phyloP scores from a whole-genome alignment of 37 sponge, comb jelly and placozoan genomes.

The Cliona cf. orientalis region DNA sequence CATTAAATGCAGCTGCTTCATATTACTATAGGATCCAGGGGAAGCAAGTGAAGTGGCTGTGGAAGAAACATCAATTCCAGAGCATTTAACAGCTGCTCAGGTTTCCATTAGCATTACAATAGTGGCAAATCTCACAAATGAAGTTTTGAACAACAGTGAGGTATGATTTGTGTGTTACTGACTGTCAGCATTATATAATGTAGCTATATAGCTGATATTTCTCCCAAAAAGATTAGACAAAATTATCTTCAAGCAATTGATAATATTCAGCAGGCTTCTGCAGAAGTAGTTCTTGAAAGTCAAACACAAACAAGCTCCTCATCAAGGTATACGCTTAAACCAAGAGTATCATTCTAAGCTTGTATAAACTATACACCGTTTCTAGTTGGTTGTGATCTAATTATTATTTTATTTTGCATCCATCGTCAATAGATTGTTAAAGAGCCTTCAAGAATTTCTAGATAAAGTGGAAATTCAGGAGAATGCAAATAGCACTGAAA shows the following conservation, averaged over 20 bases:
- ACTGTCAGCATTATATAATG: too few relatives aligned
- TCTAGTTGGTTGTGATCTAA: too few relatives aligned
- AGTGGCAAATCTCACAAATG: not conserved
- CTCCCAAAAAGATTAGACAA: constrained; percentile 49
- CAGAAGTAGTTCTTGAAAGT: constrained; percentile 9
- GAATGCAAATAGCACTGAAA: not conserved
- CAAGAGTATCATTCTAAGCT: not conserved
- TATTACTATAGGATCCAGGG: too few relatives aligned
- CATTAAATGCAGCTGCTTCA: too few relatives aligned
- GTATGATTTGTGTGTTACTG: too few relatives aligned
- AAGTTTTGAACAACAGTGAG: not conserved
- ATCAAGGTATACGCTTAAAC: constrained; percentile 1
- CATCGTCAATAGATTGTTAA: not conserved
- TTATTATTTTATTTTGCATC: not conserved
- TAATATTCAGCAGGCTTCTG: constrained; percentile 30
- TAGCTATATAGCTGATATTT: too few relatives aligned
- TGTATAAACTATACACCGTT: too few relatives aligned
- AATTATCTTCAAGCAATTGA: constrained; percentile 28
- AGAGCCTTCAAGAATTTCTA: constrained; percentile 12
- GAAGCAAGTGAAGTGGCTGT: too few relatives aligned
- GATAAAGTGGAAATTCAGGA: not conserved
- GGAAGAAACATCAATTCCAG: not conserved
- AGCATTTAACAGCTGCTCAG: not conserved
- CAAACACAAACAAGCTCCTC: constrained; percentile 11
- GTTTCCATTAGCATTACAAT: not conserved